Percentiles rank a stretch among this genome's conserved stretches.
Conservation (phyloP, 2,888 invertebrate species). For the Lampropteryx suffumata region DNA sequence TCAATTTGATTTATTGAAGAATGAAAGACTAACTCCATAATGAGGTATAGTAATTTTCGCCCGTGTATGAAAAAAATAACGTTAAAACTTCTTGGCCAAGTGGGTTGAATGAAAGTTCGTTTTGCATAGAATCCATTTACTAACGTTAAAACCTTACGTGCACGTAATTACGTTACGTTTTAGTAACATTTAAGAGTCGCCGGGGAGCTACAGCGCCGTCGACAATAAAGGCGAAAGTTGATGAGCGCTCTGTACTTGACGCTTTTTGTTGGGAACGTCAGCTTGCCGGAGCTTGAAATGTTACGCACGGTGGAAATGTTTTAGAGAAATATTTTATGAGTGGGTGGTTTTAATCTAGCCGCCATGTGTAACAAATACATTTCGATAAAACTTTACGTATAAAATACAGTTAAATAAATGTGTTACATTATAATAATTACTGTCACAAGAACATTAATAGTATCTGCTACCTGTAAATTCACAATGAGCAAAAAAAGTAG, state of each 20-base stretch:
- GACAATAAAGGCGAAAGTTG: conserved; percentile 23
- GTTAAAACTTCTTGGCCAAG: conserved; percentile 13
- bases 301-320: conserved; percentile 7
- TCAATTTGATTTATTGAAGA: too few species aligned
- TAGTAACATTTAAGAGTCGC: conserved; percentile 46
- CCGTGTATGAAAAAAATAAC: background rate
- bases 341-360: background rate
- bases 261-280: conserved; percentile 17
- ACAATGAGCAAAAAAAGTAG: too few species aligned
- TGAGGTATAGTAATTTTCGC: too few species aligned
- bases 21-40: too few species aligned
- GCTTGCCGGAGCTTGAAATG: conserved; percentile 6
- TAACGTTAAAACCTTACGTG: conserved; percentile 41
- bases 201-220: conserved; percentile 28
- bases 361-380: too few species aligned
- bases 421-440: too few species aligned
- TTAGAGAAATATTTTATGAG: conserved; percentile 10
- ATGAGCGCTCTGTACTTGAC: conserved; percentile 24
- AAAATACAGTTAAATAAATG: too few species aligned
- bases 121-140: conserved; percentile 38
- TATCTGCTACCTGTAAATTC: too few species aligned
- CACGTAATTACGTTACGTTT: conserved; percentile 51
- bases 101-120: conserved; percentile 20
- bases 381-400: too few species aligned
- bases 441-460: too few species aligned